Base-by-base conservation (phyloP, 2,888 invertebrate species). In the Linnaemya vulpina region DNA sequence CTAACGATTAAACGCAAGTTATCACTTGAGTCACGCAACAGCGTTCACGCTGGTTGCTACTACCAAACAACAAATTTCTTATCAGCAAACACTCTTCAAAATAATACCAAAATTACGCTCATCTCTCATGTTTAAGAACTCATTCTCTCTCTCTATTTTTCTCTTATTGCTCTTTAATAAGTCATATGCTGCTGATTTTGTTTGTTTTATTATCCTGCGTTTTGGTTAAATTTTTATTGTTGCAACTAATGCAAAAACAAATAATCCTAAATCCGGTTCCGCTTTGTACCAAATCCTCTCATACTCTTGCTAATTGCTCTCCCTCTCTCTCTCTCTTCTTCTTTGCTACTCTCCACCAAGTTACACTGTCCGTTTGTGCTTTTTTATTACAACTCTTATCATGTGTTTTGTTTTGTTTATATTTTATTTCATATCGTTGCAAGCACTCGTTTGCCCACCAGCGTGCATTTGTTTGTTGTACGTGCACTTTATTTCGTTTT, bases 211-310 rank as follows among this genome's bases (percentile, higher is more conserved):
- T 65, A 46, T 43, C 20, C 17, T 55, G 46, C 71, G 30, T 65
- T 71, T 58, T 62, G 20, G 65, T 49, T 78, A 15, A 63, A 76
- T 43, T 15, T 51, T 71, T 70, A 53, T 74, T 68, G 58, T 63
- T 67, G 40, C 25, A 75, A 40, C 40, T 55, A 13, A 30, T 0
- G 55, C 38, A 60, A 58, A 70, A 51, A 63, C 46, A 74, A 63
- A 78, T 65, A 22, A 40, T 49, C 17, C 20, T 76, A 84, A 84
- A 80, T 87, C 87, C 87, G 87, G 87, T 87, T 88, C 87, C 87
- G 87, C 86, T 87, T 73, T 85, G 20, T 11, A 22, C 13, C 71
- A 82, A 77, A 71, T 63, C 35, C 77, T 75, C 78, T 78, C 68
- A 70, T 5, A 71, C 70, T 70, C 76, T 82, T 62, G 25, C 10